A percentile compares a stretch with the other conserved stretches of the same genome.
These are phyloP conservation scores for Teleogryllus occipitalis DNA, from an alignment of 1,140 invertebrate genomes.

Conservation along the genomic window DNA sequence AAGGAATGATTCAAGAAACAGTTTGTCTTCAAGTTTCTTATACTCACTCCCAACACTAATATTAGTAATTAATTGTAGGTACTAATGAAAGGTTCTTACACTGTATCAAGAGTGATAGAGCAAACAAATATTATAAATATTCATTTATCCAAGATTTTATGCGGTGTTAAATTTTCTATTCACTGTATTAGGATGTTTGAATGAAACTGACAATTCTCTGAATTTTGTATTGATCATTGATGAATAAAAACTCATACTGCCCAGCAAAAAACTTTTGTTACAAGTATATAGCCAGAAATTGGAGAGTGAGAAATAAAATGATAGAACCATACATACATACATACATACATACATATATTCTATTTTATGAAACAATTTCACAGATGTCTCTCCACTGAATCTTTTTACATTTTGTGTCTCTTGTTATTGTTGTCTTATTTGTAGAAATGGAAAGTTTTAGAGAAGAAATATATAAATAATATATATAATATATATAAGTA, in stretches of 20 bases:
- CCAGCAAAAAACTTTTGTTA: not conserved
- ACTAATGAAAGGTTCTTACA: too few species aligned
- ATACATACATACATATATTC: not conserved
- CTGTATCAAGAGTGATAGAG: too few species aligned
- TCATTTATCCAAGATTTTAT: too few species aligned
- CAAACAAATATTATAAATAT: too few species aligned
- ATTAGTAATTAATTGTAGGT: too few species aligned
- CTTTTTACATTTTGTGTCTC: constrained; percentile 5
- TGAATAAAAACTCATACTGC: not conserved
- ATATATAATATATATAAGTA: constrained; percentile 6
- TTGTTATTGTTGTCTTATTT: constrained; percentile 6
- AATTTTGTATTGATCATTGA: not conserved
- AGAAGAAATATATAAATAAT: not conserved
- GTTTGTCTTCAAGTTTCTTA: too few species aligned
- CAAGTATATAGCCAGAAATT: not conserved
- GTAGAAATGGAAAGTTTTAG: not conserved
- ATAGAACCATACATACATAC: not conserved
- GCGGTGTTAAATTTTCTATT: not conserved
- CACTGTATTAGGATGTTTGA: not conserved
- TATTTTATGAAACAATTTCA: not conserved
- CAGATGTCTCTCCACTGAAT: not conserved
- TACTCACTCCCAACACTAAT: too few species aligned
- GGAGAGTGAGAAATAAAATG: not conserved
- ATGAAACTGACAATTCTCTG: not conserved
- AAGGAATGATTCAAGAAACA: too few species aligned